phyloP scores from a whole-genome alignment of 2,797 vertebrate species.

The Petrocephalus schoutedeni region DNA sequence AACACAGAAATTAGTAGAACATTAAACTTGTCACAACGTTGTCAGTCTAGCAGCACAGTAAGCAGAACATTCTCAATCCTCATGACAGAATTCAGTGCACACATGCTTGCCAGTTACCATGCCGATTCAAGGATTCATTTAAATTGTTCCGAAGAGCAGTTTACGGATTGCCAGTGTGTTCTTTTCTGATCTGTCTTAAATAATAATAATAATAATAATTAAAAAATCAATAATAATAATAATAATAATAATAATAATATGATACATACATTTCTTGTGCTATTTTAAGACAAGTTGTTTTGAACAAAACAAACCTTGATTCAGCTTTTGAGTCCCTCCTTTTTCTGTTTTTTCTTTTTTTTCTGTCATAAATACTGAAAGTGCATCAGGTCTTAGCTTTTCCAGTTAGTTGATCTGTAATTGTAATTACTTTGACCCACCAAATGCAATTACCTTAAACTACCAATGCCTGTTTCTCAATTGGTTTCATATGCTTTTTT shows the following conservation, averaged over 20 bases:
- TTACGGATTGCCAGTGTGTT: conserved; percentile 37
- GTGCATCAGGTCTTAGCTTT: conserved; percentile 40
- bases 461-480: conserved; percentile 43
- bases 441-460: background rate
- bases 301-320: conserved; percentile 63
- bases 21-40: conserved; percentile 29
- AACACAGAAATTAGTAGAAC: conserved; percentile 55
- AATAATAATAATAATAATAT: conserved; percentile 50
- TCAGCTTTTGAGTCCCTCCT: conserved; percentile 40
- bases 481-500: conserved; percentile 62
- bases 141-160: conserved; percentile 37
- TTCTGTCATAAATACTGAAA: conserved; percentile 39
- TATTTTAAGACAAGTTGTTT: conserved; percentile 60
- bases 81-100: background rate
- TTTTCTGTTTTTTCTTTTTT: conserved; percentile 18
- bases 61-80: conserved; percentile 20
- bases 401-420: conserved; percentile 44
- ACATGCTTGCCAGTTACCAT: conserved; percentile 20
- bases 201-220: conserved; percentile 26
- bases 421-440: conserved; percentile 57
- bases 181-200: conserved; percentile 43
- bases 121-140: conserved; percentile 18
- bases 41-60: conserved; percentile 23
- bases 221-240: too few relatives aligned
- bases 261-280: conserved; percentile 61